Evolutionary conservation across 2,888 invertebrate species (phyloP).

Genomic region (Aricia artaxerxes): DNA sequence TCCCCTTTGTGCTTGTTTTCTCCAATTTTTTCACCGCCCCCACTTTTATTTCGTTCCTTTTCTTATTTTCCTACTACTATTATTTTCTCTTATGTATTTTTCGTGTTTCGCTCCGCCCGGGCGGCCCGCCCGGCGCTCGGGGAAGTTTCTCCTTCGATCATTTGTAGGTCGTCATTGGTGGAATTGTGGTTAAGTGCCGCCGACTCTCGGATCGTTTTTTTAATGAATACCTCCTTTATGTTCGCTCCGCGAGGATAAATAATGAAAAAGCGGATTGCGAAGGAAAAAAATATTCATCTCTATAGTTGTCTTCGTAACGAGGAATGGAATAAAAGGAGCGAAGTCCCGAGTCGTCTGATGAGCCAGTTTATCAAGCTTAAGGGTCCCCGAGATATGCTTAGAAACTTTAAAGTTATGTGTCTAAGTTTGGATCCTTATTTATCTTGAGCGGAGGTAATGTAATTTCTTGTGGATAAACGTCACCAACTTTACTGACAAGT

Average conservation of each 20-base stretch:
- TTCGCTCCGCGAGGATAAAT: conserved; percentile 56
- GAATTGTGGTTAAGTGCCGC: conserved; percentile 69
- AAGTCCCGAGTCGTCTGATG: conserved; percentile 29
- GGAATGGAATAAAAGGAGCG: conserved; percentile 34
- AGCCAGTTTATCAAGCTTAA: conserved; percentile 39
- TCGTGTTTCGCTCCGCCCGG: conserved; percentile 68
- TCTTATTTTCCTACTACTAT: conserved; percentile 72
- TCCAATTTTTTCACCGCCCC: conserved; percentile 72
- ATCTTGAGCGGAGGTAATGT: conserved; percentile 35
- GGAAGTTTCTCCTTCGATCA: conserved; percentile 70
- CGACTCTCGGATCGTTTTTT: conserved; percentile 61
- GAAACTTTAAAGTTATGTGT: conserved; percentile 39
- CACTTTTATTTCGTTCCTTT: conserved; percentile 73
- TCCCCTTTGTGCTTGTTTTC: conserved; percentile 79
- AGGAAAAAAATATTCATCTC: conserved; percentile 51
- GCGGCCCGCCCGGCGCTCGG: conserved; percentile 49
- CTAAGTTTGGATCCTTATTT: conserved; percentile 43
- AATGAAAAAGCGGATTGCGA: conserved; percentile 52
- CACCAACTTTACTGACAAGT: not conserved
- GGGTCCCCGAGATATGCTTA: conserved; percentile 37
- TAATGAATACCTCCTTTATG: conserved; percentile 73
- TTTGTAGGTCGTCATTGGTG: conserved; percentile 73
- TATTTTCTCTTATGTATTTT: conserved; percentile 78
- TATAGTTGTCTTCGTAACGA: conserved; percentile 38
- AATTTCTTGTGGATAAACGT: conserved; percentile 12